These are phyloP conservation scores for Mellilla xanthometata DNA, from an alignment of 2,888 invertebrate genomes.

Conservation along the genomic window DNA sequence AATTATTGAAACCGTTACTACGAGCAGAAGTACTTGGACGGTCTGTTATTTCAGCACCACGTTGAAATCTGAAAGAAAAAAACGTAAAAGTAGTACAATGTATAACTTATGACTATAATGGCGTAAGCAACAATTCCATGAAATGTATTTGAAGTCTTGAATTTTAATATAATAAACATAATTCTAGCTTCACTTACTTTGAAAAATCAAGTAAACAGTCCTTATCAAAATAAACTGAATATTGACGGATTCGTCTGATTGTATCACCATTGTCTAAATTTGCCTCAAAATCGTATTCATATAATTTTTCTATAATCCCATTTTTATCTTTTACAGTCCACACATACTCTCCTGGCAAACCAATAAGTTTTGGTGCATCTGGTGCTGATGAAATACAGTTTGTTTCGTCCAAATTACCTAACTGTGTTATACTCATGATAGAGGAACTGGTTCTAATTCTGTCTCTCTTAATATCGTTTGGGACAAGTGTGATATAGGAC, in stretches of 20 bases:
- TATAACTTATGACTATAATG: no score
- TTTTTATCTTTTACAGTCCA: conserved; percentile 72
- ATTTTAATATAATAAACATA: no score
- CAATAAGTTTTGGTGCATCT: conserved; percentile 54
- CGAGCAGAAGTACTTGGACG: no score
- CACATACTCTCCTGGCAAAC: conserved; percentile 65
- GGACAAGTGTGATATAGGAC: conserved; percentile 6
- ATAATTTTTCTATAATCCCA: conserved; percentile 68
- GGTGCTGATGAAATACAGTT: conserved; percentile 37
- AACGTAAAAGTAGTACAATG: not conserved
- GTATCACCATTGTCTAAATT: conserved; percentile 60
- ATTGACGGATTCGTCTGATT: conserved; percentile 62
- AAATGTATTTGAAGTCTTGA: no score
- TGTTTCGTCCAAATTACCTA: conserved; percentile 33
- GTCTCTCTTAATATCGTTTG: not conserved
- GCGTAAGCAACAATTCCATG: no score
- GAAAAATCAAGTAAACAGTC: conserved; percentile 64
- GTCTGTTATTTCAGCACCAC: conserved; percentile 1
- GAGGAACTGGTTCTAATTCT: conserved; percentile 10
- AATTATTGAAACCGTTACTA: not conserved
- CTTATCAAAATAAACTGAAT: conserved; percentile 69
- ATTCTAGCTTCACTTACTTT: conserved; percentile 47
- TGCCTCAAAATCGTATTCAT: conserved; percentile 59
- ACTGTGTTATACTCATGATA: conserved; percentile 33
- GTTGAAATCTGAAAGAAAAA: conserved; percentile 16